phyloP scores from a whole-genome alignment of 2,888 invertebrate species.

The Orthosia gothica region DNA sequence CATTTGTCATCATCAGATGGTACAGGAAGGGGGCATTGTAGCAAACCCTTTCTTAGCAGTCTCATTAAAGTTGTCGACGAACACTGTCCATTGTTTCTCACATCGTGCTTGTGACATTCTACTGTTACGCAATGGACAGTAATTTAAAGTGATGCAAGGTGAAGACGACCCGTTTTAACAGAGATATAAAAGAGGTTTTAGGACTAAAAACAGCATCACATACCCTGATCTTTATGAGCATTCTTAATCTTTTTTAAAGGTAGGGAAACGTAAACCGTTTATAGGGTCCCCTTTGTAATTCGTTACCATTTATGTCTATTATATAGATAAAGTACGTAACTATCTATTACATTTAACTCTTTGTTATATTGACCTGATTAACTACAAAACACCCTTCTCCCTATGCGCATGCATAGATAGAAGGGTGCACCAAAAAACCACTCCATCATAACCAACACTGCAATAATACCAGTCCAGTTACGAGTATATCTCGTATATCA shows the following conservation, averaged over 20 bases:
- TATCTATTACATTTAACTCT: neutral
- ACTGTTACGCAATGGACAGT: conserved; percentile 62
- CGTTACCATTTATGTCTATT: neutral
- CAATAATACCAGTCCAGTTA: neutral
- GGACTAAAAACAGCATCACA: neutral
- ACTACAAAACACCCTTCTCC: neutral
- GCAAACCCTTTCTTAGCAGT: conserved; percentile 56
- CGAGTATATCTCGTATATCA: no score
- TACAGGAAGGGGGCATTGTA: conserved; percentile 66
- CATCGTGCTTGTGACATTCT: conserved; percentile 66
- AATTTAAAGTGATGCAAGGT: conserved; percentile 53
- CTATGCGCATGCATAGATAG: neutral
- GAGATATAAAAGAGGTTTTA: conserved; percentile 21
- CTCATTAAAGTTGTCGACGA: conserved; percentile 70
- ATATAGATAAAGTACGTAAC: neutral
- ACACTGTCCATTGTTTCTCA: conserved; percentile 56
- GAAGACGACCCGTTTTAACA: conserved; percentile 30
- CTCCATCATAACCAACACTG: conserved; percentile 17
- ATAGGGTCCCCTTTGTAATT: conserved; percentile 7
- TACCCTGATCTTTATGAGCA: neutral
- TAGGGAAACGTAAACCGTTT: neutral
- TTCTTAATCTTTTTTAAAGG: neutral
- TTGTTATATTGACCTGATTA: neutral
- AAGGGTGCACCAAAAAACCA: no score
- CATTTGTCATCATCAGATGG: conserved; percentile 49